Conservation (phyloP, 2,888 invertebrate species). For the Archips crataeganus region DNA sequence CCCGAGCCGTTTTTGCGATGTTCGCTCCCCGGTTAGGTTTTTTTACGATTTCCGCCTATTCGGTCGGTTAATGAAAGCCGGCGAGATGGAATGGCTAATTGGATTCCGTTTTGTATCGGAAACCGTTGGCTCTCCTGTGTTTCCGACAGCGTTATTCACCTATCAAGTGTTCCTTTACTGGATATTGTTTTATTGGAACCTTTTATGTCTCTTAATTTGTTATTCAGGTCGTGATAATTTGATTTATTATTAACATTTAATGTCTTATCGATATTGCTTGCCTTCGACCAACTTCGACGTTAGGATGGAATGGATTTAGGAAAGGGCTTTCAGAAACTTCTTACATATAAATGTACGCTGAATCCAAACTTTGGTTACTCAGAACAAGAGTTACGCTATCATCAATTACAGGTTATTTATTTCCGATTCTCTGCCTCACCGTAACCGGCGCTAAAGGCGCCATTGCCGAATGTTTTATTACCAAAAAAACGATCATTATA, state of each 20-base stretch:
- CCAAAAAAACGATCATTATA: constrained; percentile 66
- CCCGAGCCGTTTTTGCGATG: constrained; percentile 62
- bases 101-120: constrained; percentile 78
- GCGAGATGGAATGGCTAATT: constrained; percentile 76
- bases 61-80: constrained; percentile 71
- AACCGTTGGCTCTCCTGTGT: constrained; percentile 62
- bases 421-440: constrained; percentile 48
- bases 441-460: constrained; percentile 67
- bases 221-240: constrained; percentile 21
- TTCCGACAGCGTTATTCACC: constrained; percentile 67
- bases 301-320: constrained; percentile 20
- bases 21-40: constrained; percentile 59
- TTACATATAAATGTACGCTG: not conserved
- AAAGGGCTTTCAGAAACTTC: constrained; percentile 15
- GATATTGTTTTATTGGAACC: constrained; percentile 44
- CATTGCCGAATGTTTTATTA: constrained; percentile 70
- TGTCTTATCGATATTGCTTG: constrained; percentile 8
- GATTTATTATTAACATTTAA: constrained; percentile 20
- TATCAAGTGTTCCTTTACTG: constrained; percentile 58
- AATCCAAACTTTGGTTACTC: constrained; percentile 8
- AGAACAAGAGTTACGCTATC: not conserved
- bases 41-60: constrained; percentile 65
- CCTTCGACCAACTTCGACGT: not conserved
- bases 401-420: constrained; percentile 29
- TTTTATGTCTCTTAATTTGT: constrained; percentile 12